phyloP scores from a whole-genome alignment of 2,113 vertebrate species.

The Osmerus mordax region DNA sequence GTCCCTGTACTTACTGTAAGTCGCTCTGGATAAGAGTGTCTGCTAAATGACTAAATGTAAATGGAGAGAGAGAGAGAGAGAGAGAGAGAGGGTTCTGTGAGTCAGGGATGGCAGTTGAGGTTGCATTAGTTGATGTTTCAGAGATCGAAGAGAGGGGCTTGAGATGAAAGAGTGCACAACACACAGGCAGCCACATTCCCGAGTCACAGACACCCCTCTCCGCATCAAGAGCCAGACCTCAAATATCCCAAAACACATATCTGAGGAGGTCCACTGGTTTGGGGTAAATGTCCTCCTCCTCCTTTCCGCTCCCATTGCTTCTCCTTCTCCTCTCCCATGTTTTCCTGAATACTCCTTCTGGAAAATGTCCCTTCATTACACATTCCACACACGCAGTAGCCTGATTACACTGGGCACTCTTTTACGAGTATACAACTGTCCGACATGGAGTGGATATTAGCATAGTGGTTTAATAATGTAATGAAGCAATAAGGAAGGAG shows the following conservation, averaged over 20 bases:
- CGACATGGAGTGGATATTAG: slow-evolving; percentile 39
- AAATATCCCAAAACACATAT: slow-evolving; percentile 53
- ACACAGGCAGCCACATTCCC: slow-evolving; percentile 34
- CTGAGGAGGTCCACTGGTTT: slow-evolving; percentile 40
- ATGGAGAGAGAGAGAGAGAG: background rate
- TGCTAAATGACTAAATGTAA: too few relatives aligned
- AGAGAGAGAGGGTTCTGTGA: slow-evolving; percentile 1
- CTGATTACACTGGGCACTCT: slow-evolving; percentile 28
- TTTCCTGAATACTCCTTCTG: slow-evolving; percentile 1
- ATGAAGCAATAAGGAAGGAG: slow-evolving; percentile 33
- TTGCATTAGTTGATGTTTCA: background rate
- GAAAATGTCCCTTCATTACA: background rate
- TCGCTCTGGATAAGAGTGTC: too few relatives aligned
- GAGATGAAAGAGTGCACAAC: slow-evolving; percentile 53
- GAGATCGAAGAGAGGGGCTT: background rate
- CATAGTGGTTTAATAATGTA: slow-evolving; percentile 34
- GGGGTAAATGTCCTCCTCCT: slow-evolving; percentile 33
- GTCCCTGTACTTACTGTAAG: too few relatives aligned
- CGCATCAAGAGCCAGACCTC: slow-evolving; percentile 35
- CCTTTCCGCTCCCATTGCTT: slow-evolving; percentile 21
- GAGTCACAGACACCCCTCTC: slow-evolving; percentile 24
- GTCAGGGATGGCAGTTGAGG: too few relatives aligned
- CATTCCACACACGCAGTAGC: slow-evolving; percentile 31
- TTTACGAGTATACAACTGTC: slow-evolving; percentile 32
- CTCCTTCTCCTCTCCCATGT: slow-evolving; percentile 12